Conservation (phyloP, 2,888 invertebrate genomes). For the Microctonus hyperodae region DNA sequence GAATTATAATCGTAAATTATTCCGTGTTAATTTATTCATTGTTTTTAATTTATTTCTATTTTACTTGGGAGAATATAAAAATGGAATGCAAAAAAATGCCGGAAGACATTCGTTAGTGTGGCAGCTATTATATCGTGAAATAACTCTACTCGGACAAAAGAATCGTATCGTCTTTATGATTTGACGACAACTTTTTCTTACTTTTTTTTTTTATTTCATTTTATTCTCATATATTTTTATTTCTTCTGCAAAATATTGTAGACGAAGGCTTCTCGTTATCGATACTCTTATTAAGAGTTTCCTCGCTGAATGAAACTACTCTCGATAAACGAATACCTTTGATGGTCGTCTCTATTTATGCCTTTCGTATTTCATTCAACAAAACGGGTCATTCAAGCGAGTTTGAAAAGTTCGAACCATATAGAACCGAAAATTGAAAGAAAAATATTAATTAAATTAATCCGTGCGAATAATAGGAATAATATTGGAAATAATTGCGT, state of each 20-base stretch:
- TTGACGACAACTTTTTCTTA: neutral
- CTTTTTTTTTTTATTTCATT: neutral
- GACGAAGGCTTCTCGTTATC: constrained; percentile 10
- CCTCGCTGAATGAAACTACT: constrained; percentile 18
- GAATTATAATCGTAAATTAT: neutral
- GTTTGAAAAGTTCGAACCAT: neutral
- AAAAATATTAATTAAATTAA: constrained; percentile 15
- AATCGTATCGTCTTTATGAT: neutral
- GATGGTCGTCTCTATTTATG: constrained; percentile 1
- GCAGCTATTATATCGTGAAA: neutral
- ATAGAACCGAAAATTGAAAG: neutral
- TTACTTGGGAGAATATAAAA: neutral
- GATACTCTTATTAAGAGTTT: constrained; percentile 13
- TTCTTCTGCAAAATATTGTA: neutral
- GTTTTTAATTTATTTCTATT: neutral
- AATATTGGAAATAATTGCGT: neutral
- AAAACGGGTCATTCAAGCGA: neutral
- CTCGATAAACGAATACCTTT: constrained; percentile 18
- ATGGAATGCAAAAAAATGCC: neutral
- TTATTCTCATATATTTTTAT: neutral
- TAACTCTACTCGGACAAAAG: neutral
- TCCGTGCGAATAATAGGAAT: neutral
- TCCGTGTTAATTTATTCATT: neutral
- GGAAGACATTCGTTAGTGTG: neutral
- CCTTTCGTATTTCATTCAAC: neutral